A percentile compares a stretch with the other conserved stretches of the same genome.
Evolutionary conservation across 2,888 invertebrate species (phyloP).

Genomic region (Conistra vaccinii): DNA sequence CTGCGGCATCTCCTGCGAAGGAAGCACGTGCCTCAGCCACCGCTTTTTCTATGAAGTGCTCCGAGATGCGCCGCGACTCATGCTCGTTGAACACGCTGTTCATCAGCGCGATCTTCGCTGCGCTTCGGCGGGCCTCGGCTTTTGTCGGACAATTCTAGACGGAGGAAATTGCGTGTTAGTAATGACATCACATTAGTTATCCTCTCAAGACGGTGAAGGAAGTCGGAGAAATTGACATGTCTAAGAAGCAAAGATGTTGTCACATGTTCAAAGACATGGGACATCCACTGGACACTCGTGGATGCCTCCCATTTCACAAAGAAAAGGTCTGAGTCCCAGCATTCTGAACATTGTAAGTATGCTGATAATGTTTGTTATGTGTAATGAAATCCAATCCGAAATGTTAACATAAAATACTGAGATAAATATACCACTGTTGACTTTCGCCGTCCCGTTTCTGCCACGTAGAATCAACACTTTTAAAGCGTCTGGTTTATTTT

Average conservation of each 20-base stretch:
- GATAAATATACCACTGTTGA: conserved; percentile 30
- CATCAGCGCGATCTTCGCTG: conserved; percentile 98
- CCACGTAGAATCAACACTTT: conserved; percentile 42
- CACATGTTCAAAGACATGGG: not conserved
- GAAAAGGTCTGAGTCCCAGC: not conserved
- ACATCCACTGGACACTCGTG: not conserved
- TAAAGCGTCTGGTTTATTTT: conserved; percentile 33
- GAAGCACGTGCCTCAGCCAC: conserved; percentile 97
- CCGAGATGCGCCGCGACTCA: conserved; percentile 97
- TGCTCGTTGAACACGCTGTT: conserved; percentile 99
- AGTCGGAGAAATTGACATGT: too few relatives aligned
- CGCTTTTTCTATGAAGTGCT: conserved; percentile 98
- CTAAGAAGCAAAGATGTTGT: not conserved
- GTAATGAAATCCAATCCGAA: conserved; percentile 22
- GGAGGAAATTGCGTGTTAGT: not conserved
- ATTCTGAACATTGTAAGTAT: too few relatives aligned
- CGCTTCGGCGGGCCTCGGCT: conserved; percentile 97
- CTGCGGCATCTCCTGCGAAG: conserved; percentile 93
- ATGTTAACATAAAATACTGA: conserved; percentile 27
- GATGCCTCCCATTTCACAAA: not conserved
- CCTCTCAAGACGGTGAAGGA: not conserved
- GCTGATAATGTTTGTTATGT: conserved; percentile 6
- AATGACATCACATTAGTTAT: not conserved
- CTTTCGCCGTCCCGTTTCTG: conserved; percentile 1
- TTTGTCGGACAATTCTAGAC: conserved; percentile 97